Percentiles rank a stretch among this genome's conserved stretches.
phyloP scores from a whole-genome alignment of 2,888 invertebrate genomes.

The Auanema freiburgensis region DNA sequence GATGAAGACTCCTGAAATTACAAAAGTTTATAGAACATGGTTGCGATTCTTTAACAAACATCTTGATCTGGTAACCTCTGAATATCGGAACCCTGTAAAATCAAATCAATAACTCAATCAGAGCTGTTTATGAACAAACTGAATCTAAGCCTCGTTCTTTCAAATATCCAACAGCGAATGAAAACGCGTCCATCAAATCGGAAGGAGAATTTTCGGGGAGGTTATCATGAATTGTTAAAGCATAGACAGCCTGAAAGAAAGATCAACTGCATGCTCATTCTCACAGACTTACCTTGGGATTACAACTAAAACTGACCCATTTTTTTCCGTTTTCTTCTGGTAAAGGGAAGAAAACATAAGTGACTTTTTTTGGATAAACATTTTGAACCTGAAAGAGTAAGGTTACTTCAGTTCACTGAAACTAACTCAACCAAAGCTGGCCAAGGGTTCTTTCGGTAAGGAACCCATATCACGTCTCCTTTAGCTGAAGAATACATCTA shows the following conservation, averaged over 20 bases:
- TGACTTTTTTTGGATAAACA: conserved; percentile 49
- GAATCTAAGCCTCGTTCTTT: not conserved
- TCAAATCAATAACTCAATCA: not conserved
- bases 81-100: conserved; percentile 1
- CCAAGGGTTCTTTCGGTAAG: conserved; percentile 49
- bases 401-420: not conserved
- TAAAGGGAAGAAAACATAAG: conserved; percentile 46
- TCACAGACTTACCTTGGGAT: conserved; percentile 19
- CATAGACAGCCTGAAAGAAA: conserved; percentile 4
- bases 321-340: conserved; percentile 2
- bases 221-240: conserved; percentile 1
- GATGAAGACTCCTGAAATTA: not conserved
- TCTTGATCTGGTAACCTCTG: not conserved
- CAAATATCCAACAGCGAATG: conserved; percentile 16
- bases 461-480: conserved; percentile 55
- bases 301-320: conserved; percentile 20
- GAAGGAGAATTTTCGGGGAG: not conserved
- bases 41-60: not conserved
- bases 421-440: conserved; percentile 40
- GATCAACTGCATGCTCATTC: not conserved
- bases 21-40: not conserved
- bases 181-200: conserved; percentile 3
- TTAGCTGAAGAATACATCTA: conserved; percentile 1
- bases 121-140: not conserved
- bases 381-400: conserved; percentile 34